phyloP scores from a whole-genome alignment of 2,113 vertebrate genomes.

The Pao palembangensis region DNA sequence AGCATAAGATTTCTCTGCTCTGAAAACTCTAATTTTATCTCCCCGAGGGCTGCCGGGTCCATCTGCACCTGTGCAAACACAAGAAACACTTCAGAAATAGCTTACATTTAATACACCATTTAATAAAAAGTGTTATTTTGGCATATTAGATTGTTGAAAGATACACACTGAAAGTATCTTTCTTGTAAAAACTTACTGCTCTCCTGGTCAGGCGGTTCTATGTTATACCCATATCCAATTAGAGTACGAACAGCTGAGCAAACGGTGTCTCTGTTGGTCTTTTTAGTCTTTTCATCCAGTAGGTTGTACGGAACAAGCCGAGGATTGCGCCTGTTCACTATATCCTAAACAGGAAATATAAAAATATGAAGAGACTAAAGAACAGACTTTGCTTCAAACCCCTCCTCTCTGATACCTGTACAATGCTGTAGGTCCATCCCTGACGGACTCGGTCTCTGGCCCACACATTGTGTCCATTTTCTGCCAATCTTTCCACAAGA shows the following conservation, averaged over 20 bases:
- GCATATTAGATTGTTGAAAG: no score
- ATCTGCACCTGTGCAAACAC: constrained; percentile 61
- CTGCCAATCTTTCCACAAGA: constrained; percentile 86
- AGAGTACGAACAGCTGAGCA: constrained; percentile 88
- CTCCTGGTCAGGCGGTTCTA: constrained; percentile 90
- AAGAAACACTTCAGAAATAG: constrained; percentile 9
- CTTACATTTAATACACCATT: no score
- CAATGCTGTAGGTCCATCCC: constrained; percentile 89
- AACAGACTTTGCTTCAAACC: no score
- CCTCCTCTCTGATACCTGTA: constrained; percentile 74
- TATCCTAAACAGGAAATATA: constrained; percentile 73
- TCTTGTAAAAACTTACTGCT: constrained; percentile 72
- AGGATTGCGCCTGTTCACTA: constrained; percentile 85
- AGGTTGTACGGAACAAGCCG: constrained; percentile 90
- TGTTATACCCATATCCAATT: constrained; percentile 90
- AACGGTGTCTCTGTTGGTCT: constrained; percentile 89
- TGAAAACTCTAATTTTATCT: constrained; percentile 83
- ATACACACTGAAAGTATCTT: not conserved
- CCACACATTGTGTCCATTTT: constrained; percentile 92
- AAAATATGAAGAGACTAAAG: not conserved
- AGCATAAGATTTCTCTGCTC: constrained; percentile 84
- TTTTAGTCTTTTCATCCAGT: constrained; percentile 90
- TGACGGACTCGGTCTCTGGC: constrained; percentile 86
- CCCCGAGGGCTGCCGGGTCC: constrained; percentile 61
- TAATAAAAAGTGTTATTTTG: no score